phyloP scores from a whole-genome alignment of 2,797 vertebrate genomes.

The Borostomias antarcticus region DNA sequence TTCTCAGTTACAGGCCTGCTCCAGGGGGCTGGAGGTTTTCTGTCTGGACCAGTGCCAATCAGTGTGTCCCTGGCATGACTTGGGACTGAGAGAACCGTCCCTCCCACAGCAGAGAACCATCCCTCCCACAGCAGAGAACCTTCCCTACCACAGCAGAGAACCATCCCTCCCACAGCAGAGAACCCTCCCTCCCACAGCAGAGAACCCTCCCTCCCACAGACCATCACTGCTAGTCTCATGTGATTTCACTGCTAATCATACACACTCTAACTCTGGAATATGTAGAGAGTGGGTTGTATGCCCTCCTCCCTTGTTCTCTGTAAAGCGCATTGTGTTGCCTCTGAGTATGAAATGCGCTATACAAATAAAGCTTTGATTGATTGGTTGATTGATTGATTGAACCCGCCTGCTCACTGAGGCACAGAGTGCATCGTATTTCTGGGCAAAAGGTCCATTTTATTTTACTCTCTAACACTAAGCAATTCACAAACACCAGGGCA shows the following conservation, averaged over 20 bases:
- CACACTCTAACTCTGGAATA: background rate
- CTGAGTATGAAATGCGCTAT: too few species aligned
- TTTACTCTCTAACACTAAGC: background rate
- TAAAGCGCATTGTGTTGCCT: too few species aligned
- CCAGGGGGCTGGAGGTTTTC: constrained; percentile 15
- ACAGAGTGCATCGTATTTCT: too few species aligned
- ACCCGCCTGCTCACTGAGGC: background rate
- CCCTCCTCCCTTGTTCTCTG: background rate
- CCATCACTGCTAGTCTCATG: background rate
- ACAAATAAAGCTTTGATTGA: too few species aligned
- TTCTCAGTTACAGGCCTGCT: constrained; percentile 6
- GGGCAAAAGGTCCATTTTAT: background rate
- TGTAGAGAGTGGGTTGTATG: too few species aligned
- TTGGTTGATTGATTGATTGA: too few species aligned
- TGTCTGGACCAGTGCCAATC: constrained; percentile 4
- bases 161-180: too few species aligned
- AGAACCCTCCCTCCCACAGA: background rate
- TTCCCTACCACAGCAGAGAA: too few species aligned
- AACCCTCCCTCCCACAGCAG: background rate
- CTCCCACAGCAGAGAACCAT: background rate
- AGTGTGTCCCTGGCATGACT: background rate
- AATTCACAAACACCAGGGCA: background rate
- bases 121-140: background rate
- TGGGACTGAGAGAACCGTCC: background rate
- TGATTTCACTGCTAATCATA: background rate